Base-by-base conservation (phyloP, 1,140 invertebrate genomes). In the Drosophila lacteicornis region DNA sequence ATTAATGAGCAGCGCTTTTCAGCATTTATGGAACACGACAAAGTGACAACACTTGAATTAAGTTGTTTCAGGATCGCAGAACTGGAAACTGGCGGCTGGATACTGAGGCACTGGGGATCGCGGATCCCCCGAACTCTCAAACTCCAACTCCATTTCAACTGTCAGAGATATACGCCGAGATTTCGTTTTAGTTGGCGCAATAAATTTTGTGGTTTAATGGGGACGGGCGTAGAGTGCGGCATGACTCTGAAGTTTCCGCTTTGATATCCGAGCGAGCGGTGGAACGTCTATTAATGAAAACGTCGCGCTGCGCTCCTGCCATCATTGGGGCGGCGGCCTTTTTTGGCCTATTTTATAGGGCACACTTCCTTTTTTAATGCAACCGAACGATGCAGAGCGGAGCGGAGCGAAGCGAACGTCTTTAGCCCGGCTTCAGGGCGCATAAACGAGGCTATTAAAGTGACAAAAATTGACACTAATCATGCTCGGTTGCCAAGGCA, bases 181-280 rank as follows among this genome's bases (percentile, higher is more conserved):
- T 90, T 91, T 90, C 82, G 67, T 90, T 90, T 88, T 90, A 90
- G 85, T 88, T 90, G 85, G 81, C 62, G 86, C 75, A 90, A 90
- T 90, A 90, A 90, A 90, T 90, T 90, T 90, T 90, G 85, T 90
- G 85, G 85, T 90, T 90, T 90, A 90, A 90, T 90, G 85, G 85
- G 81, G 85, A 40, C 79, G 81, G 85, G 85, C 79, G 76, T 79
- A 77, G 66, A 86, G 85, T 76, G 66, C 85, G 81, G 85, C 85
- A 81, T 69, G 60, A 75, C 86, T 90, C 67, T 90, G 85, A 90
- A 79, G 86, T 90, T 90, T 73, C 84, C 75, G 73, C 85, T 90
- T 90, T 90, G 85, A 90, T 90, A 90, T 90, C 69, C 75, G 85
- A 90, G 40, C 40, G 5, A 42, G 40, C 40, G 42, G 17, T 33